Base-by-base conservation (phyloP, 2,113 vertebrate species). In the Phyllopteryx taeniolatus region DNA sequence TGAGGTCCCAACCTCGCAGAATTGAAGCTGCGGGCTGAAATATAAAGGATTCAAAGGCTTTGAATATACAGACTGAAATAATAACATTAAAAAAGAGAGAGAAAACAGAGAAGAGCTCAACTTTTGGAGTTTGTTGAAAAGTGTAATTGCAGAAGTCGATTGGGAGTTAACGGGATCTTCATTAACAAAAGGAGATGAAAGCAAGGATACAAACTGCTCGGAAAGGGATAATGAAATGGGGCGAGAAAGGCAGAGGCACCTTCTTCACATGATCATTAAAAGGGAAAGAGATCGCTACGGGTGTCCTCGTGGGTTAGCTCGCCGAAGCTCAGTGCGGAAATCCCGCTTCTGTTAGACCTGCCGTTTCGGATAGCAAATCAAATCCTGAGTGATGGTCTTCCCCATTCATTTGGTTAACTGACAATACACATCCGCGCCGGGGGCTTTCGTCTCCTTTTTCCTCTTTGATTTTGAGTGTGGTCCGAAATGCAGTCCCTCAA, bases 211-310 rank as follows among this genome's bases (percentile, higher is more conserved):
- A 67, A 73, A 69, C 79, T 79, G 79, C 77, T 82, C 80, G 82
- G 68, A 0, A 12, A 76, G 63, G 57, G 82, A 83, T 80, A 76
- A 84, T 83, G 77, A 80, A 79, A 72, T 72, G 70, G 72, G 54
- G 74, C 74, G 65, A 59, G 69, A 76, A 80, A 72, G 78, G 67
- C 31, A 6, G 12, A 77, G 64, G 46, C 47, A 17, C 43, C n/a
- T 39, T 79, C 35, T 71, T 69, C 67, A 73, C 79, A 76, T 72
- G 74, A 85, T 85, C 81, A 87, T 84, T 86, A 82, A 81, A 83
- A 68, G 31, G 76, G 12, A 69, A 51, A 42, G 71, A 77, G 73
- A 77, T 61, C 72, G 75, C 68, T 81, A 76, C 12, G 17, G 51
- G 47, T 4, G 35, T 74, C 56, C 75, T 46, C 33, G 72, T 43